Percentiles rank a stretch among this genome's conserved stretches.
phyloP scores from a whole-genome alignment of 2,113 vertebrate genomes.

The Physeter macrocephalus region DNA sequence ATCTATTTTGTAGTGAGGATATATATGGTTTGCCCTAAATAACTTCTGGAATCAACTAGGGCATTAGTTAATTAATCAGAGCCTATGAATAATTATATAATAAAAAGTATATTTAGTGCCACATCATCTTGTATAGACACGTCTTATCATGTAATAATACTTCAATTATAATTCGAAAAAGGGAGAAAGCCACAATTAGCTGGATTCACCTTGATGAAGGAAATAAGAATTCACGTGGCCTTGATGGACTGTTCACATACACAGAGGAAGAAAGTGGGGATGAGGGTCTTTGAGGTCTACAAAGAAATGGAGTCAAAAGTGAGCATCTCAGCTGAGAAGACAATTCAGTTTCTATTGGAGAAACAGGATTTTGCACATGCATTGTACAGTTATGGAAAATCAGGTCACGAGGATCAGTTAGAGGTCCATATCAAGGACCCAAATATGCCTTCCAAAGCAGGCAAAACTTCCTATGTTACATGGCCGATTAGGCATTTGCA shows the following conservation, averaged over 20 bases:
- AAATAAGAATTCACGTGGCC: not conserved
- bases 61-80: not conserved
- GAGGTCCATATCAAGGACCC: not conserved
- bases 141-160: not conserved
- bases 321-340: not conserved
- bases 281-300: not conserved
- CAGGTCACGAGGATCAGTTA: not conserved
- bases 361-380: rapidly evolving
- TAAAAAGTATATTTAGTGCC: not conserved
- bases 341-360: not conserved
- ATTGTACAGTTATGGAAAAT: not conserved
- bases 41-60: not conserved
- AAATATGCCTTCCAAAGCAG: not conserved
- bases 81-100: not conserved
- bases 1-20: not conserved
- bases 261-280: not conserved
- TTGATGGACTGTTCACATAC: not conserved
- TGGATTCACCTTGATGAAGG: not conserved
- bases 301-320: not conserved
- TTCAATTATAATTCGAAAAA: not conserved
- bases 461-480: not conserved
- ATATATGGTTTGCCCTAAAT: not conserved
- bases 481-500: not conserved
- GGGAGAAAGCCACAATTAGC: not conserved
- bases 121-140: not conserved